These are phyloP conservation scores for Thumatha senex DNA, from an alignment of 2,888 invertebrate genomes.

Conservation along the genomic window DNA sequence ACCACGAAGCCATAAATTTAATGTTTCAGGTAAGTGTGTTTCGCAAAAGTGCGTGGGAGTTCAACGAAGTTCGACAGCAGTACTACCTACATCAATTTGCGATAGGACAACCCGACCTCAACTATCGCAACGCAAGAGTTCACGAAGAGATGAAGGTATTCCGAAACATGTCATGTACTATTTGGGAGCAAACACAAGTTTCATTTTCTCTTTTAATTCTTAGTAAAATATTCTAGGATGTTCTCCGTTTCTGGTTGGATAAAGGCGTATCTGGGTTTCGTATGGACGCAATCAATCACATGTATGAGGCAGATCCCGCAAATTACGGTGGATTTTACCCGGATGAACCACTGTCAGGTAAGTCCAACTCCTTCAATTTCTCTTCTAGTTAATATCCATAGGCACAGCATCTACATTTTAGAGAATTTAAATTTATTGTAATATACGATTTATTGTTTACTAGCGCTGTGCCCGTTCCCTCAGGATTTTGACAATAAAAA, in stretches of 20 bases:
- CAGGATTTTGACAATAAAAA: no score
- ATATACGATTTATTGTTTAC: no score
- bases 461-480: no score
- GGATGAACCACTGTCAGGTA: constrained; percentile 83
- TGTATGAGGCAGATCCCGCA: constrained; percentile 65
- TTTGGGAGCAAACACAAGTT: no score
- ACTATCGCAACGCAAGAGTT: constrained; percentile 85
- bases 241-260: constrained; percentile 90
- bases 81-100: constrained; percentile 90
- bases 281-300: constrained; percentile 86
- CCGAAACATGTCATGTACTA: not conserved
- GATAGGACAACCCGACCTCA: constrained; percentile 88
- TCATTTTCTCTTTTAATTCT: not conserved
- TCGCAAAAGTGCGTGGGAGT: constrained; percentile 89
- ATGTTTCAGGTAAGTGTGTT: constrained; percentile 73
- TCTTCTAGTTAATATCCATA: no score
- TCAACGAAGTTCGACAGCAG: constrained; percentile 83
- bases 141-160: constrained; percentile 81
- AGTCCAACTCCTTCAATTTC: not conserved
- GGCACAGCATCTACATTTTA: no score
- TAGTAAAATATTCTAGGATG: constrained; percentile 71
- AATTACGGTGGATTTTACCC: constrained; percentile 63
- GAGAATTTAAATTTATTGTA: no score
- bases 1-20: no score
- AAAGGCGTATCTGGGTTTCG: constrained; percentile 94